These are phyloP conservation scores for Lycocorax pyrrhopterus DNA, from an alignment of 2,113 vertebrate genomes.

Conservation along the genomic window DNA sequence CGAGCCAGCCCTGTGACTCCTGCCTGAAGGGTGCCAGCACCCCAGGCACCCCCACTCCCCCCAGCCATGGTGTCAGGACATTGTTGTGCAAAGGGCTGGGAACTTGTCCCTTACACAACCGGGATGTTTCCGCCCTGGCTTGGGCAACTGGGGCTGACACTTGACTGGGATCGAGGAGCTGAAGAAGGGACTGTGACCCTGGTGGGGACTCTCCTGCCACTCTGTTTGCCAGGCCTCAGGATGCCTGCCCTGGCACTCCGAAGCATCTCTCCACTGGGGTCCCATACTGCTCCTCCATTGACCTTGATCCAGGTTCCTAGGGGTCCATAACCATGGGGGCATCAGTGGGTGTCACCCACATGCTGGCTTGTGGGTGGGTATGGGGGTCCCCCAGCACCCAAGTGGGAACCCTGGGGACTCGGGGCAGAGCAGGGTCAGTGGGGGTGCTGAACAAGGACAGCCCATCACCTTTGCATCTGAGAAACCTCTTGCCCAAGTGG, in stretches of 20 bases:
- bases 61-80: rapidly evolving
- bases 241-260: not conserved
- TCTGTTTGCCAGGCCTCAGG: not conserved
- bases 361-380: not conserved
- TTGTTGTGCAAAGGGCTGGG: conserved; percentile 26
- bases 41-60: rapidly evolving
- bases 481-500: conserved; percentile 14
- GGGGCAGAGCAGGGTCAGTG: not conserved
- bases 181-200: not conserved
- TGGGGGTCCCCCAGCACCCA: rapidly evolving
- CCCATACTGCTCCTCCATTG: not conserved
- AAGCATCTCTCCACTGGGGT: not conserved
- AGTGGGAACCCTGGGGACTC: not conserved
- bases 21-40: not conserved
- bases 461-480: not conserved
- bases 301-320: not conserved
- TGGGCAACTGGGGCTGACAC: conserved; percentile 1
- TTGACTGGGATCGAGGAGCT: not conserved
- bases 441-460: not conserved
- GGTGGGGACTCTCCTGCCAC: not conserved
- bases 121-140: not conserved
- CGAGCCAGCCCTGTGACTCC: not conserved
- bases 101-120: conserved; percentile 44
- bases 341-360: not conserved
- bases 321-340: not conserved